Base-by-base conservation (phyloP, 2,113 vertebrate species). In the Nymphicus hollandicus region DNA sequence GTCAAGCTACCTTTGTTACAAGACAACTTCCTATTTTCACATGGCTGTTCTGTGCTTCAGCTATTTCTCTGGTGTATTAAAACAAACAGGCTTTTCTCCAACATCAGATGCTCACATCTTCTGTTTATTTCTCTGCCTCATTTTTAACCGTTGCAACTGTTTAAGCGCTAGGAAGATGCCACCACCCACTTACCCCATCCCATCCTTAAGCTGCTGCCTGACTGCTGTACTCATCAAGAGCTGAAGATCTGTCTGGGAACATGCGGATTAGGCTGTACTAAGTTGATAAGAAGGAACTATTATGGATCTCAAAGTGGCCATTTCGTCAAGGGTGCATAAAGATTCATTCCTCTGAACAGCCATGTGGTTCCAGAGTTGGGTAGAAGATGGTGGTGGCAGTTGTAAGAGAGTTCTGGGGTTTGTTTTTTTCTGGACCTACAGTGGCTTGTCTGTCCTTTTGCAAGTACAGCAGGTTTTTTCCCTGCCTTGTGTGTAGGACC, bases 1-100 rank as follows among this genome's bases (percentile, higher is more conserved):
- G 94, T 96, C 96, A 97, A 97, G 90, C 41, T 70, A 58, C 35
- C 56, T 58, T 35, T n/a, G 33, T 80, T 86, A 80, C 89, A 88
- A 70, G 43, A n/a, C 86, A 70, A 89, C 78, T 65, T 89, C 31
- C 0, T 71, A 4, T 87, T 96, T 91, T 89, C 95, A 91, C 47
- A 17, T 80, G 93, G 72, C 73, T 71, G 29, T 84, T 93, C 43
- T 37, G 24, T 53, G 55, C 83, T 74, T 49, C 83, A 89, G 72
- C 47, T 49, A 7, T 73, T 86, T 60, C 88, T 95, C 88, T 94
- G 81, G 46, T 66, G 84, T 58, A 84, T 94, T 81, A 22, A 86
- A 92, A 41, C 68, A 89, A 89, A 41, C 3, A 18, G 47, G 43
- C 86, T 92, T 23, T 66, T 94, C 47, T 79, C 69, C 73, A 79